These are phyloP conservation scores for Rotaria sp. DNA, from an alignment of 2,888 invertebrate genomes.

Conservation along the genomic window DNA sequence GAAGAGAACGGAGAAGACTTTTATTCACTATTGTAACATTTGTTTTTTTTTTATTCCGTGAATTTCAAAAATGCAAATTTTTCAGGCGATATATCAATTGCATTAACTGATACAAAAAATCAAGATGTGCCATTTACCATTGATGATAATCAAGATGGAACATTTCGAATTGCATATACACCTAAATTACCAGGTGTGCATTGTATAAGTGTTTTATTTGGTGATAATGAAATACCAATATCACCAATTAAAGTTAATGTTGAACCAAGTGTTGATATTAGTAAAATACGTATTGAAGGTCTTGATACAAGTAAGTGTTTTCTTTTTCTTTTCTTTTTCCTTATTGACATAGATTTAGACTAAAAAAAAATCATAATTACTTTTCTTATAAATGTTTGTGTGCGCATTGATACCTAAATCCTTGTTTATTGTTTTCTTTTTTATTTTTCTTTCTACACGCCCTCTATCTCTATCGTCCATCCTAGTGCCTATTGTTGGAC, in stretches of 20 bases:
- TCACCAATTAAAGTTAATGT: slow-evolving; percentile 56
- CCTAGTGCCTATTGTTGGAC: slow-evolving; percentile 47
- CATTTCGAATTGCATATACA: slow-evolving; percentile 53
- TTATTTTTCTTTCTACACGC: slow-evolving; percentile 21
- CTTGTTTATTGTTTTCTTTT: background rate
- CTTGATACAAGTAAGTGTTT: slow-evolving; percentile 73
- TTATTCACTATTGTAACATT: no score
- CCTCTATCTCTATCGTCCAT: slow-evolving; percentile 1
- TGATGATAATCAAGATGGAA: slow-evolving; percentile 67
- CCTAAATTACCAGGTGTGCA: slow-evolving; percentile 52
- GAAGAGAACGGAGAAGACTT: no score
- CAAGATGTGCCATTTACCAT: slow-evolving; percentile 65
- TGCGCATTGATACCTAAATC: background rate
- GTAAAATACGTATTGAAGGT: slow-evolving; percentile 76
- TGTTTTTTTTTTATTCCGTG: no score
- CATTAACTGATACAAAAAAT: slow-evolving; percentile 60
- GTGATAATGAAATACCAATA: slow-evolving; percentile 52
- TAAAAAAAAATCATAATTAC: background rate
- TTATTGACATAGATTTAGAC: background rate
- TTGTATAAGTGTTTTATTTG: slow-evolving; percentile 53
- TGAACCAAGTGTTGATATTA: slow-evolving; percentile 64
- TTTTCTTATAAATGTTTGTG: slow-evolving; percentile 27
- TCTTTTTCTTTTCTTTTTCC: background rate
- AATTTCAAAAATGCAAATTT: no score
- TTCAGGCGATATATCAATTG: slow-evolving; percentile 59